Evolutionary conservation across 2,797 vertebrate genomes (phyloP).

Genomic region (Peromyscus nudipes): DNA sequence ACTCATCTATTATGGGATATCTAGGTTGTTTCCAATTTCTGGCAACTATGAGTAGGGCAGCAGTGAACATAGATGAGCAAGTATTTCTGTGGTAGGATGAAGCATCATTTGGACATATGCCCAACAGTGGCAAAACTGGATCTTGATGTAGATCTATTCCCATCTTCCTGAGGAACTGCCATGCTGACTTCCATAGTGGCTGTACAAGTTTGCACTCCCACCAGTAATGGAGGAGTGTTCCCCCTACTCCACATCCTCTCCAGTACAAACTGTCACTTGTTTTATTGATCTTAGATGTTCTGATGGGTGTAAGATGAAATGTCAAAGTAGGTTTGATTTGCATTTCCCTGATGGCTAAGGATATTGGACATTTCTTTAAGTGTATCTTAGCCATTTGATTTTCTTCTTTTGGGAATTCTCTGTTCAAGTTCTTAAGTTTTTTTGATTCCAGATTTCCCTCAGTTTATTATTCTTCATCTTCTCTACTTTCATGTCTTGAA

Average conservation of each 20-base stretch:
- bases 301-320: not conserved
- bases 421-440: not conserved
- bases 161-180: not conserved
- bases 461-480: not conserved
- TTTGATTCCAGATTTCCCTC: not conserved
- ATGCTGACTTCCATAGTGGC: not conserved
- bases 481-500: not conserved
- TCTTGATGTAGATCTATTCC: not conserved
- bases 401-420: not conserved
- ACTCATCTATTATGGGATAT: not conserved
- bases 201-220: not conserved
- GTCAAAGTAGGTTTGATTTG: not conserved
- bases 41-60: not conserved
- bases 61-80: not conserved
- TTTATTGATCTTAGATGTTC: not conserved
- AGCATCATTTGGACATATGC: not conserved
- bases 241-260: not conserved
- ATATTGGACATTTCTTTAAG: not conserved
- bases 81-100: not conserved
- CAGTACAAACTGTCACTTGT: not conserved
- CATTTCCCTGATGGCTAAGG: not conserved
- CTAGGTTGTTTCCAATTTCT: not conserved
- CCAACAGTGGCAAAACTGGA: not conserved
- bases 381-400: not conserved
- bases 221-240: not conserved